Conservation (phyloP, 1,140 invertebrate genomes). For the Lordiphosa mommai region DNA sequence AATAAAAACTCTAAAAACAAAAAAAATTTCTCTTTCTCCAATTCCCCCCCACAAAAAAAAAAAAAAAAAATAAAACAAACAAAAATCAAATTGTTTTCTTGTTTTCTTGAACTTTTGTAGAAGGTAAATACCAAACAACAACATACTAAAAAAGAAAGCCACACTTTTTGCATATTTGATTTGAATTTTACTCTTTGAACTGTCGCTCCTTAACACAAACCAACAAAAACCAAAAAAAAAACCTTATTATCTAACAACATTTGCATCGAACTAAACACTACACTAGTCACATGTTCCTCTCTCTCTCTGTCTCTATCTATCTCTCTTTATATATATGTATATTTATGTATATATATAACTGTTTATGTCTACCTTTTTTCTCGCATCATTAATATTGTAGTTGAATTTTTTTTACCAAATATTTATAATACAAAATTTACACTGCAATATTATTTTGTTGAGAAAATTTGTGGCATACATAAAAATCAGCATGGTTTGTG, state of each 20-base stretch:
- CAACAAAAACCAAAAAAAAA: too few relatives aligned
- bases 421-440: constrained; percentile 53
- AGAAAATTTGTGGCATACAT: constrained; percentile 60
- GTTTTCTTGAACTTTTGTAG: constrained; percentile 79
- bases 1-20: constrained; percentile 61
- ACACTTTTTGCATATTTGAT: constrained; percentile 59
- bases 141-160: constrained; percentile 34
- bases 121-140: constrained; percentile 76
- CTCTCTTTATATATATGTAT: constrained; percentile 5
- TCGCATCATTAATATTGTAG: constrained; percentile 79
- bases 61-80: constrained; percentile 65
- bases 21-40: constrained; percentile 70
- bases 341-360: constrained; percentile 29
- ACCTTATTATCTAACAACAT: constrained; percentile 9
- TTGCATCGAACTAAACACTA: constrained; percentile 28
- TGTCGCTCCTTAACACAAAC: constrained; percentile 51
- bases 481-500: constrained; percentile 47
- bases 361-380: constrained; percentile 73
- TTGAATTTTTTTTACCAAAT: constrained; percentile 63
- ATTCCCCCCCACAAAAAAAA: constrained; percentile 52
- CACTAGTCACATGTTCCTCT: constrained; percentile 18
- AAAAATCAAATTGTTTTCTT: constrained; percentile 52
- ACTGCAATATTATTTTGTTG: constrained; percentile 79
- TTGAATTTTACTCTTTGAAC: constrained; percentile 53
- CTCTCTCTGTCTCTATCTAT: constrained; percentile 17